A percentile compares a stretch with the other conserved stretches of the same genome.
Conservation (phyloP, 2,113 vertebrate genomes). For the Procapra przewalskii region DNA sequence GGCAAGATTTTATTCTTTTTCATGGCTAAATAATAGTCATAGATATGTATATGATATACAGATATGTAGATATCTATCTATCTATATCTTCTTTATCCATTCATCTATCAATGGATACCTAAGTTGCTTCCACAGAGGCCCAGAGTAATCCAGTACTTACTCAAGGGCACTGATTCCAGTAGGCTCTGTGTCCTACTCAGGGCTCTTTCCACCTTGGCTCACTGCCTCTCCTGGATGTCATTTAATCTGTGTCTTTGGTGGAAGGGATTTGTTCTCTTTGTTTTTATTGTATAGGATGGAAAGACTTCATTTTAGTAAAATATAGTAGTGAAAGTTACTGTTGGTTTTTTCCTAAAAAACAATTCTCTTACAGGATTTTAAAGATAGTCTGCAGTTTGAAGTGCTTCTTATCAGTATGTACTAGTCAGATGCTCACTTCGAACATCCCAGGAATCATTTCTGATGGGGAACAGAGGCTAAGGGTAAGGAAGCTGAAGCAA, state of each 20-base stretch:
- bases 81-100: not conserved
- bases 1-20: not conserved
- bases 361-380: conserved; percentile 1
- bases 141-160: not conserved
- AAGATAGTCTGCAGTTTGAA: not conserved
- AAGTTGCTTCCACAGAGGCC: not conserved
- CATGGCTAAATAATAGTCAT: not conserved
- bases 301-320: not conserved
- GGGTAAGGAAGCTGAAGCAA: not conserved
- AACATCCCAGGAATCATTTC: not conserved
- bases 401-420: not conserved
- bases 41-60: not conserved
- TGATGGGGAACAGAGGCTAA: not conserved
- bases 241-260: not conserved
- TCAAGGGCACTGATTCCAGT: not conserved
- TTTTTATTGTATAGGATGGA: not conserved
- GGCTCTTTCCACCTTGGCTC: not conserved
- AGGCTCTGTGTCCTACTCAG: not conserved
- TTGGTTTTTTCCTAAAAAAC: not conserved
- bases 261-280: not conserved
- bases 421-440: not conserved
- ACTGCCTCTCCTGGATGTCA: not conserved
- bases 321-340: not conserved
- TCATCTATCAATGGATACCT: not conserved
- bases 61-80: not conserved